These are phyloP conservation scores for Cosmorhoe ocellata DNA, from an alignment of 2,888 invertebrate species.

Conservation along the genomic window DNA sequence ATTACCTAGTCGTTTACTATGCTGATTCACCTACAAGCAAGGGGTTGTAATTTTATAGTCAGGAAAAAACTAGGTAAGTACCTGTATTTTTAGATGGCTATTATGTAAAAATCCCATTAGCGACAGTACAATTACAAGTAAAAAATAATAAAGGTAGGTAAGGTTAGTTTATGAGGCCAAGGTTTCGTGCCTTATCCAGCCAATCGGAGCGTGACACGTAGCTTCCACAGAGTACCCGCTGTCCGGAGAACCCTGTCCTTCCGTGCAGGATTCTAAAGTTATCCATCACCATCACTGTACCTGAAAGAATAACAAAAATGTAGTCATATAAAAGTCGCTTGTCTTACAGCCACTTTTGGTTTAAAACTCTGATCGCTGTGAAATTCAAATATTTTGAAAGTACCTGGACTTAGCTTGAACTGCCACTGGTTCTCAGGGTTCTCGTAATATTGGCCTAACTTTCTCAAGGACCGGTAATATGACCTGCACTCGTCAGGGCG, in stretches of 20 bases:
- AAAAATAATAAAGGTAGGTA: not conserved
- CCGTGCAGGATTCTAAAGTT: slow-evolving; percentile 92
- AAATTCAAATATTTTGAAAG: too few relatives aligned
- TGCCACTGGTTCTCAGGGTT: slow-evolving; percentile 78
- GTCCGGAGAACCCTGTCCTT: slow-evolving; percentile 85
- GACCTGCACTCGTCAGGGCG: slow-evolving; percentile 64
- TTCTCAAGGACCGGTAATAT: slow-evolving; percentile 84
- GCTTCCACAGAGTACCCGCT: slow-evolving; percentile 85
- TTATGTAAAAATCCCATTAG: too few relatives aligned
- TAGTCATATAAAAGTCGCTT: too few relatives aligned
- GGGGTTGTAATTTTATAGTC: too few relatives aligned
- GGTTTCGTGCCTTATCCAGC: slow-evolving; percentile 81
- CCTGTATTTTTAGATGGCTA: too few relatives aligned
- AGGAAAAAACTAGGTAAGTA: too few relatives aligned
- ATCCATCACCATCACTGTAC: slow-evolving; percentile 87
- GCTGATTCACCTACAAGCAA: too few relatives aligned
- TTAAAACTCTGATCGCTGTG: too few relatives aligned
- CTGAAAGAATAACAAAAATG: slow-evolving; percentile 51
- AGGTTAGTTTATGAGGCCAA: slow-evolving; percentile 65
- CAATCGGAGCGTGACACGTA: slow-evolving; percentile 89
- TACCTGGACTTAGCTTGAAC: slow-evolving; percentile 84
- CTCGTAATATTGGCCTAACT: slow-evolving; percentile 77
- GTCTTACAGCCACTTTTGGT: too few relatives aligned
- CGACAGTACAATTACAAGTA: too few relatives aligned
- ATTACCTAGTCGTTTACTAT: too few relatives aligned